These are phyloP conservation scores for Oryzias sinensis DNA, from an alignment of 2,797 vertebrate species.

Conservation along the genomic window DNA sequence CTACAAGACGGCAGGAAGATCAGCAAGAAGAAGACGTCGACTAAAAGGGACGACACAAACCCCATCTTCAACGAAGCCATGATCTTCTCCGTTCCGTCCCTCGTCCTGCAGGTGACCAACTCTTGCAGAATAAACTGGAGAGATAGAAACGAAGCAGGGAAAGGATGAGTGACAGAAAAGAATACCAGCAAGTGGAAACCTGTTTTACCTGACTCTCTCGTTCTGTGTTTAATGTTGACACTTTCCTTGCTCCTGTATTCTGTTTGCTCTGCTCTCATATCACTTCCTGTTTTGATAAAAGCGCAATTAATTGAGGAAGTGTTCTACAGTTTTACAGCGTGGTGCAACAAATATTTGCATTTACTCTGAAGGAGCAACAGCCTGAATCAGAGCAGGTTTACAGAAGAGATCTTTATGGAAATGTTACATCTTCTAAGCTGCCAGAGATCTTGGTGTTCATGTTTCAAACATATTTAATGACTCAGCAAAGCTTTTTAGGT, in stretches of 20 bases:
- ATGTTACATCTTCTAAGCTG: neutral
- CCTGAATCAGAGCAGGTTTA: neutral
- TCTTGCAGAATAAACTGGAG: too few species aligned
- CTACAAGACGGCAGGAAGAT: constrained; percentile 97
- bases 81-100: constrained; percentile 96
- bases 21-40: constrained; percentile 97
- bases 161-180: too few species aligned
- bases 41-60: constrained; percentile 92
- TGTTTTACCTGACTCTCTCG: too few species aligned
- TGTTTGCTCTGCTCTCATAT: neutral
- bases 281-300: neutral
- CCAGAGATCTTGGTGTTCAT: neutral
- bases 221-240: neutral
- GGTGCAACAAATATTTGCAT: constrained; percentile 2
- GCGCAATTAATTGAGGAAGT: neutral
- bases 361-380: neutral
- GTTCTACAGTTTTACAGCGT: neutral
- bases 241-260: neutral
- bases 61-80: constrained; percentile 98
- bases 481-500: too few species aligned
- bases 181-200: too few species aligned
- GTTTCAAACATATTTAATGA: neutral
- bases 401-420: neutral
- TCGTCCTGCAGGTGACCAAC: constrained; percentile 88
- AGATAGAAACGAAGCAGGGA: too few species aligned